A percentile compares a stretch with the other conserved stretches of the same genome.
These are phyloP conservation scores for Pipistrellus kuhlii DNA, from an alignment of 2,797 vertebrate species.

Conservation along the genomic window DNA sequence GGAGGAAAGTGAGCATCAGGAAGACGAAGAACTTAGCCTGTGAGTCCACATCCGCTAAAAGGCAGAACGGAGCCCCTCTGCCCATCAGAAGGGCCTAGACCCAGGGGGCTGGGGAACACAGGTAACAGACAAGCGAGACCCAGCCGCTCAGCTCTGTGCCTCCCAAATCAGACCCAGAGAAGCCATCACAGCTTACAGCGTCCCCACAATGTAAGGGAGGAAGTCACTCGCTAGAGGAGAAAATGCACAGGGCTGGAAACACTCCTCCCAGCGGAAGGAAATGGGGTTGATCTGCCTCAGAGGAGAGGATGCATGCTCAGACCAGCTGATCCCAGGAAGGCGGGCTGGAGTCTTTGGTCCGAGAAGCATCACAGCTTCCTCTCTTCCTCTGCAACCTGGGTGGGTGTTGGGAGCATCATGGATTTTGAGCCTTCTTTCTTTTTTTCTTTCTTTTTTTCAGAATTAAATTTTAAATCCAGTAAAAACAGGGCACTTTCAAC, in stretches of 20 bases:
- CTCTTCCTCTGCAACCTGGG: background rate
- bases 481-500: constrained; percentile 56
- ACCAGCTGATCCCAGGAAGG: background rate
- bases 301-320: background rate
- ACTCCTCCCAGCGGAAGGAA: constrained; percentile 46
- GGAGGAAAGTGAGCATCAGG: background rate
- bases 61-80: background rate
- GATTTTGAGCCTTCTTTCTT: background rate
- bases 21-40: background rate
- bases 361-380: background rate
- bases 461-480: constrained; percentile 53
- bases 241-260: background rate
- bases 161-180: background rate
- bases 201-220: background rate
- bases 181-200: constrained; percentile 10
- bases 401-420: background rate
- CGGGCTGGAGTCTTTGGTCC: background rate
- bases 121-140: background rate
- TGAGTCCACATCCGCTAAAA: background rate
- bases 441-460: background rate
- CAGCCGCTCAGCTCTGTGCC: background rate
- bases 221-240: constrained; percentile 59
- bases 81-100: background rate
- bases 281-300: background rate
- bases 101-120: background rate